Evolutionary conservation across 2,797 vertebrate genomes (phyloP).

Genomic region (Hyperoplus lanceolatus): DNA sequence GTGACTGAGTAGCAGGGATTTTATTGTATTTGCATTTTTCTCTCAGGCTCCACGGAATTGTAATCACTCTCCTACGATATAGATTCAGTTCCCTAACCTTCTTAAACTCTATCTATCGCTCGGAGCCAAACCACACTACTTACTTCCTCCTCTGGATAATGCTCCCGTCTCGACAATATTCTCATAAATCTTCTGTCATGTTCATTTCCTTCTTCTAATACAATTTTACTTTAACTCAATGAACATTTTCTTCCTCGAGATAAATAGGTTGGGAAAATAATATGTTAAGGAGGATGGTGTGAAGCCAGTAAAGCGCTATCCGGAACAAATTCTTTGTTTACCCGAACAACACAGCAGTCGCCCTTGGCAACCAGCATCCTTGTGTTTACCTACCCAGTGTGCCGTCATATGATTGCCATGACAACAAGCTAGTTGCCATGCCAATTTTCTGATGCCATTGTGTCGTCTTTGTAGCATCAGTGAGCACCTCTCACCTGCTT

Average conservation of each 20-base stretch:
- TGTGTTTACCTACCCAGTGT: slow-evolving; percentile 90
- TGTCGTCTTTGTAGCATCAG: slow-evolving; percentile 77
- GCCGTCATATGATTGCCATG: slow-evolving; percentile 88
- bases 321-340: slow-evolving; percentile 80
- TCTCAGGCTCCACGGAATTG: slow-evolving; percentile 66
- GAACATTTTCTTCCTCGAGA: slow-evolving; percentile 17
- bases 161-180: slow-evolving; percentile 25
- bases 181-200: slow-evolving; percentile 31
- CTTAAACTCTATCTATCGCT: slow-evolving; percentile 30
- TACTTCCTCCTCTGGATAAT: slow-evolving; percentile 30
- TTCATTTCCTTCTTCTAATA: slow-evolving; percentile 32
- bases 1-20: slow-evolving; percentile 54
- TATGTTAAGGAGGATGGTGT: slow-evolving; percentile 16
- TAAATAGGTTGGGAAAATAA: neutral
- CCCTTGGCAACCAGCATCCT: slow-evolving; percentile 84
- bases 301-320: slow-evolving; percentile 48
- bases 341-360: slow-evolving; percentile 77
- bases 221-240: slow-evolving; percentile 18
- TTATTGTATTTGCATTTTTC: slow-evolving; percentile 75
- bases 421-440: slow-evolving; percentile 90
- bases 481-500: slow-evolving; percentile 71
- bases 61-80: slow-evolving; percentile 65
- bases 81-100: slow-evolving; percentile 58
- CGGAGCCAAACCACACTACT: slow-evolving; percentile 43
- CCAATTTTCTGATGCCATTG: slow-evolving; percentile 86